Percentiles rank a stretch among this genome's conserved stretches.
phyloP scores from a whole-genome alignment of 2,797 vertebrate genomes.

The Crocodylus rhombifer region DNA sequence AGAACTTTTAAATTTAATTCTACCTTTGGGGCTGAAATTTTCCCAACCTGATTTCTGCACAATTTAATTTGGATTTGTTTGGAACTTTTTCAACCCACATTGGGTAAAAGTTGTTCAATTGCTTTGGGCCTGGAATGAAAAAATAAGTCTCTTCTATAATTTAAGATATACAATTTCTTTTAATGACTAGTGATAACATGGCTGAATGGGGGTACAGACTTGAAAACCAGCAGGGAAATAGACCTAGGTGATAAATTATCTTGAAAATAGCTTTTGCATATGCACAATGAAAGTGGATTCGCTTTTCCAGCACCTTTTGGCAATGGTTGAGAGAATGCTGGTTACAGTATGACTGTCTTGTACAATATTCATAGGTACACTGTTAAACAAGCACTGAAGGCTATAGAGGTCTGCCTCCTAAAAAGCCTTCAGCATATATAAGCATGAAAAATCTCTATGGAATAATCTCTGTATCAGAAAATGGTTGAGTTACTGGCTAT shows the following conservation, averaged over 20 bases:
- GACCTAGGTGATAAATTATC: background rate
- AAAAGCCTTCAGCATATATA: background rate
- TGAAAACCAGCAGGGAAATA: background rate
- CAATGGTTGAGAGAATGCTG: background rate
- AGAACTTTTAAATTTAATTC: background rate
- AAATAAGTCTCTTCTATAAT: background rate
- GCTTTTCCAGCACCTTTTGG: background rate
- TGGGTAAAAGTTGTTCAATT: too few relatives aligned
- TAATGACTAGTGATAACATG: background rate
- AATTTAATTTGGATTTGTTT: background rate
- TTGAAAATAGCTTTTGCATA: background rate
- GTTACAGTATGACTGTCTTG: background rate
- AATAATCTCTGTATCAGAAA: background rate
- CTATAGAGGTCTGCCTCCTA: background rate
- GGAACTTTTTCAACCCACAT: too few relatives aligned
- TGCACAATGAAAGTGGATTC: background rate
- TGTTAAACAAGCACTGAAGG: background rate
- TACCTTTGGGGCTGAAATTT: background rate
- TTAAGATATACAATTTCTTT: background rate
- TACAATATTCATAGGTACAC: background rate
- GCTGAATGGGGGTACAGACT: background rate
- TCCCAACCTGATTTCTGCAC: background rate
- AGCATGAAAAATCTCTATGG: background rate
- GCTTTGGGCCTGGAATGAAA: too few relatives aligned
- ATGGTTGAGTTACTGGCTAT: background rate